Percentiles rank a stretch among this genome's conserved stretches.
Conservation (phyloP, 2,888 invertebrate species). For the Diplazon laetatorius region DNA sequence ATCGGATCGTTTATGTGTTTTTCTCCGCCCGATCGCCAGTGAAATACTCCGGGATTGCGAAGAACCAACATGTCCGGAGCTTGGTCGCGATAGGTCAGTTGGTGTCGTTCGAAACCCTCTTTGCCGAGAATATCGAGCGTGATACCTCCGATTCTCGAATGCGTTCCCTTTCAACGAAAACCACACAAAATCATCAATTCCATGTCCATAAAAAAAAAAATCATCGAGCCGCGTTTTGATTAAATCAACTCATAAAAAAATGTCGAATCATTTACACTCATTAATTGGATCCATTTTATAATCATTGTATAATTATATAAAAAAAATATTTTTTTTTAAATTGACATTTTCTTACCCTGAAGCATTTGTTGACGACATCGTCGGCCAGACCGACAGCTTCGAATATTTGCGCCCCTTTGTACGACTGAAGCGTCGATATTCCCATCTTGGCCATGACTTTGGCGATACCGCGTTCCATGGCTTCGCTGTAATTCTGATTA, state of each 20-base stretch:
- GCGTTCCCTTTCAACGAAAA: constrained; percentile 84
- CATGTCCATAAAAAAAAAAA: too few species aligned
- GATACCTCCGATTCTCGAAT: constrained; percentile 93
- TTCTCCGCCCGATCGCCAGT: constrained; percentile 99
- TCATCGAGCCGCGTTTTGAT: background rate
- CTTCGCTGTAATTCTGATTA: constrained; percentile 91
- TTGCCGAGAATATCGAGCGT: constrained; percentile 93
- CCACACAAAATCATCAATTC: constrained; percentile 4
- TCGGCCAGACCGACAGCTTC: constrained; percentile 97
- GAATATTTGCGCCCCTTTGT: constrained; percentile 99
- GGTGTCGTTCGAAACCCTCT: constrained; percentile 93
- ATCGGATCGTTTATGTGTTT: constrained; percentile 98
- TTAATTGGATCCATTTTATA: constrained; percentile 78
- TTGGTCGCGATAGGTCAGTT: constrained; percentile 88
- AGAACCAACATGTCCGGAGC: constrained; percentile 89
- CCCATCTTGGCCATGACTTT: constrained; percentile 99
- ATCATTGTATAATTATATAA: constrained; percentile 67
- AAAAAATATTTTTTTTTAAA: background rate
- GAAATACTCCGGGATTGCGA: constrained; percentile 96
- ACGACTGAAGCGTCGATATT: constrained; percentile 98
- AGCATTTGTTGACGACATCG: constrained; percentile 97
- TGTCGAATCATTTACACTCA: constrained; percentile 73
- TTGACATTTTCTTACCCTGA: constrained; percentile 87
- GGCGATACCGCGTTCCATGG: constrained; percentile 94
- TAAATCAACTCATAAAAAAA: constrained; percentile 68